Evolutionary conservation across 2,113 vertebrate genomes (phyloP).

Genomic region (Xenopus laevis): DNA sequence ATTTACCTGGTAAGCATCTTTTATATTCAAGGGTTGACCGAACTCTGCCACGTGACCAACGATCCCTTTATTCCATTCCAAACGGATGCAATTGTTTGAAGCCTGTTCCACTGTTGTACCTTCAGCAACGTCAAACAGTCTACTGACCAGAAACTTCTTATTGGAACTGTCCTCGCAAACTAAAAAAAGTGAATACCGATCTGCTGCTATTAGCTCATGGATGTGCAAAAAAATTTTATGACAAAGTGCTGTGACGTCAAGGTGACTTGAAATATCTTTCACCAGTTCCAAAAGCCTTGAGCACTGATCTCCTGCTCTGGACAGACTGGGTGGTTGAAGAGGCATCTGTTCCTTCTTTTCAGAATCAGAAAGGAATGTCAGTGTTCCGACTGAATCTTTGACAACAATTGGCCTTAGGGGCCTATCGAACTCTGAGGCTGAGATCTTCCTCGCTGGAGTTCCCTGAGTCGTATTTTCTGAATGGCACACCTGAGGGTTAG

Average conservation of each 20-base stretch:
- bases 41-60: conserved; percentile 92
- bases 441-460: conserved; percentile 88
- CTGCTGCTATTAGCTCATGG: conserved; percentile 87
- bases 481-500: conserved; percentile 53
- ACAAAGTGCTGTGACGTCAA: conserved; percentile 92
- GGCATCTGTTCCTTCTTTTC: conserved; percentile 80
- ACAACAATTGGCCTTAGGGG: conserved; percentile 91
- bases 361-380: conserved; percentile 84
- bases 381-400: conserved; percentile 85
- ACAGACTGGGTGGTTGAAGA: conserved; percentile 61
- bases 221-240: conserved; percentile 97
- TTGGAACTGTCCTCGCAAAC: conserved; percentile 96
- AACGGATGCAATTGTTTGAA: conserved; percentile 85
- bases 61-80: conserved; percentile 97
- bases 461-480: conserved; percentile 61
- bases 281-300: conserved; percentile 89
- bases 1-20: conserved; percentile 88
- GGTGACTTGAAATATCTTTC: conserved; percentile 91
- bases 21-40: conserved; percentile 91
- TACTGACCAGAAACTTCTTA: conserved; percentile 88
- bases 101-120: conserved; percentile 93
- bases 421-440: conserved; percentile 92
- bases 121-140: conserved; percentile 91
- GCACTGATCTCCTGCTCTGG: conserved; percentile 74
- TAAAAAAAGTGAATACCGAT: conserved; percentile 93